phyloP scores from a whole-genome alignment of 1,140 invertebrate genomes.

The Drosophila kepulauana region DNA sequence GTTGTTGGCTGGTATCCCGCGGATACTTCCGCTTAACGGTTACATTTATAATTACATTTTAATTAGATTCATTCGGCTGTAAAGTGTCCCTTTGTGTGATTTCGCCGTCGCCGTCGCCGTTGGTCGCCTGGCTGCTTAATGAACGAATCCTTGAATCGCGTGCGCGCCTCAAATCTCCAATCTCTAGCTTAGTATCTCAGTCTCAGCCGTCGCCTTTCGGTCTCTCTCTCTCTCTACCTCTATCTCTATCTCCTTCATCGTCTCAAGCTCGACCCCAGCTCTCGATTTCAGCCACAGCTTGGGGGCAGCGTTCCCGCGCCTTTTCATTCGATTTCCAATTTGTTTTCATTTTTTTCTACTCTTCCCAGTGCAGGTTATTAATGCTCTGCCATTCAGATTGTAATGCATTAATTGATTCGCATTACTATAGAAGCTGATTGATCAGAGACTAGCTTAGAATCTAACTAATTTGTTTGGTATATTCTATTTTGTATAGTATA shows the following conservation, averaged over 20 bases:
- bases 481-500: too few relatives aligned
- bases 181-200: slow-evolving; percentile 24
- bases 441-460: too few relatives aligned
- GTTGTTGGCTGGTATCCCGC: slow-evolving; percentile 76
- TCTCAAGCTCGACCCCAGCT: not conserved
- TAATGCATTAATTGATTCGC: not conserved
- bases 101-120: slow-evolving; percentile 40
- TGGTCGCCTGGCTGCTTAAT: slow-evolving; percentile 61
- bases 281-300: slow-evolving; percentile 43
- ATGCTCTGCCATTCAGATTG: not conserved
- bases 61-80: slow-evolving; percentile 85
- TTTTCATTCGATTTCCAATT: slow-evolving; percentile 79
- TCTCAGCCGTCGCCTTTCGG: not conserved
- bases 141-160: slow-evolving; percentile 58
- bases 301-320: slow-evolving; percentile 27
- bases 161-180: slow-evolving; percentile 20
- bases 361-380: not conserved
- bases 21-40: slow-evolving; percentile 84
- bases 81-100: slow-evolving; percentile 84
- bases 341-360: slow-evolving; percentile 31
- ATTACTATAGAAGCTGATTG: too few relatives aligned
- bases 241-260: too few relatives aligned
- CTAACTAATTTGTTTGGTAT: not conserved
- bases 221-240: not conserved
- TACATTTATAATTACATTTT: slow-evolving; percentile 85